Evolutionary conservation across 2,113 vertebrate genomes (phyloP).

Genomic region (Eurypyga helias): DNA sequence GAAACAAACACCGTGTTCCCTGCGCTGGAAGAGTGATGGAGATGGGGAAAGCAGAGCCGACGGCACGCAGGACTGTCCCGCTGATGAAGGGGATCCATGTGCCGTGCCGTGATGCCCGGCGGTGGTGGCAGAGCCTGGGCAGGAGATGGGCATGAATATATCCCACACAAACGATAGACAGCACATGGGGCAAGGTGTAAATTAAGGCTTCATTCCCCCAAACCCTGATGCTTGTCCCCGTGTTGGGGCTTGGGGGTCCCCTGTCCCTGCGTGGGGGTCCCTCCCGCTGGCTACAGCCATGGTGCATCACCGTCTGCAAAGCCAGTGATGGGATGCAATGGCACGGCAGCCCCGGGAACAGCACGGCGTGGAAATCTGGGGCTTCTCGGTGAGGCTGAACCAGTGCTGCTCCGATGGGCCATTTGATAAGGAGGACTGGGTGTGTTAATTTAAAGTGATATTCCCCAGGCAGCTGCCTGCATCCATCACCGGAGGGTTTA

Average conservation of each 20-base stretch:
- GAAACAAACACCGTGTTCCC: neutral
- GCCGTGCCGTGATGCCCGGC: rapidly evolving
- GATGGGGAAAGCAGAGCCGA: neutral
- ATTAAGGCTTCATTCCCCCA: neutral
- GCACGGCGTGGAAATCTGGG: neutral
- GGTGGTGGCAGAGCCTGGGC: neutral
- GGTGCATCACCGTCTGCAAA: rapidly evolving
- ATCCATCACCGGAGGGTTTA: neutral
- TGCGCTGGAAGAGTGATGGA: neutral
- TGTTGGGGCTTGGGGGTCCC: rapidly evolving
- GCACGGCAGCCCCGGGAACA: neutral
- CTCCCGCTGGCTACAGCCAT: neutral
- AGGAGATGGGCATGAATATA: neutral
- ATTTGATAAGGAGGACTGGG: neutral
- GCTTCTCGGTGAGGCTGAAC: neutral
- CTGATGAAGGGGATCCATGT: rapidly evolving
- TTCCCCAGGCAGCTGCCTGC: neutral
- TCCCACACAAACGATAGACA: rapidly evolving
- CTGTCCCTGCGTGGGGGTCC: neutral
- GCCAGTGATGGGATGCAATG: neutral
- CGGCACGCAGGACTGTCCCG: neutral
- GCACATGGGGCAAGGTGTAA: rapidly evolving
- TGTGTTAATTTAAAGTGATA: neutral
- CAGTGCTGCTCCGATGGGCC: neutral
- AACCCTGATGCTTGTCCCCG: neutral